Evolutionary conservation across 2,888 invertebrate species (phyloP).

Genomic region (Diadromus collaris): DNA sequence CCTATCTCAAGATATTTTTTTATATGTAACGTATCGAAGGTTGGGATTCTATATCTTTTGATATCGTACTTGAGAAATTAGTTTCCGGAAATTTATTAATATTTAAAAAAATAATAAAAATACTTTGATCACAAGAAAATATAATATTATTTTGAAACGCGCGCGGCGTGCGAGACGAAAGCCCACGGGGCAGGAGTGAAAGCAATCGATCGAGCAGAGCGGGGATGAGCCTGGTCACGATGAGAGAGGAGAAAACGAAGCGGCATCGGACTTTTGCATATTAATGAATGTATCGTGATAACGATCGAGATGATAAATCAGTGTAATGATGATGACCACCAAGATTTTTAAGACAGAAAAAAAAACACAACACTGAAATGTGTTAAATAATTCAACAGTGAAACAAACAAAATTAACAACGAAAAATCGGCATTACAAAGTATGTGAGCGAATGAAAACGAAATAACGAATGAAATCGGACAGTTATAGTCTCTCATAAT

Average conservation of each 20-base stretch:
- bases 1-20: no score
- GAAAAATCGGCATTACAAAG: not conserved
- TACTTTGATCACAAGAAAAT: not conserved
- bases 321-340: slow-evolving; percentile 7
- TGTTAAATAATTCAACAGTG: not conserved
- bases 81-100: not conserved
- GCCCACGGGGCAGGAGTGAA: slow-evolving; percentile 14
- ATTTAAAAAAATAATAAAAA: not conserved
- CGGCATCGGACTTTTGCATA: slow-evolving; percentile 31
- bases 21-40: no score
- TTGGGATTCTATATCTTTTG: no score
- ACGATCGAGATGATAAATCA: slow-evolving; percentile 13
- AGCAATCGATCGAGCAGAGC: slow-evolving; percentile 23
- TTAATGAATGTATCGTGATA: slow-evolving; percentile 25
- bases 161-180: not conserved
- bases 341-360: slow-evolving; percentile 10
- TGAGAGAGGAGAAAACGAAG: slow-evolving; percentile 35
- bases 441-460: not conserved
- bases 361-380: not conserved
- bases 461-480: not conserved
- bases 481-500: not conserved
- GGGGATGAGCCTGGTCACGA: slow-evolving; percentile 35
- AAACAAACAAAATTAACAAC: not conserved
- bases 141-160: not conserved
- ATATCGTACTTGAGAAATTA: no score